Percentiles rank a stretch among this genome's conserved stretches.
Conservation (phyloP, 37 sponge, comb jelly and placozoan genomes). For the Petrosia ficiformis region DNA sequence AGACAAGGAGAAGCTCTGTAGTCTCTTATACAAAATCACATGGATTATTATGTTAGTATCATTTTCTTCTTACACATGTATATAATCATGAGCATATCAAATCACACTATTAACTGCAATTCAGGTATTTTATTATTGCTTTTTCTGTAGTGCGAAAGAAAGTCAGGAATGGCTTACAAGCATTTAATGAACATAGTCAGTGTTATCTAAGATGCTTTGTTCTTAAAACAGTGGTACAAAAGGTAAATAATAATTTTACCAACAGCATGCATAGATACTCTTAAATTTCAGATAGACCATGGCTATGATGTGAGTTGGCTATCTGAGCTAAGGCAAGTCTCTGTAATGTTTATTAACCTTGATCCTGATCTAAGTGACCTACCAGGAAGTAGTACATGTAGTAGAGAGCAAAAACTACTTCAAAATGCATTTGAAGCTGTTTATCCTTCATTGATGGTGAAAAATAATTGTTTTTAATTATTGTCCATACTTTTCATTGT, state of each 20-base stretch:
- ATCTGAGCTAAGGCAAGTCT: slow-evolving; percentile 85
- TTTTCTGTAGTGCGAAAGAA: not conserved
- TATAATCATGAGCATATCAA: too few relatives aligned
- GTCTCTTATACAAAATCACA: too few relatives aligned
- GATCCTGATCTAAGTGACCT: slow-evolving; percentile 30
- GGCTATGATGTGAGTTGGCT: slow-evolving; percentile 81
- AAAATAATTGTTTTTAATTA: too few relatives aligned
- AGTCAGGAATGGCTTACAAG: not conserved
- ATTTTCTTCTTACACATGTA: too few relatives aligned
- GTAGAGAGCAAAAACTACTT: slow-evolving; percentile 26
- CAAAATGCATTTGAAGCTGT: slow-evolving; percentile 63
- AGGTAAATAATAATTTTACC: slow-evolving; percentile 14
- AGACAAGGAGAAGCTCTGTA: too few relatives aligned
- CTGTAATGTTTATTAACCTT: slow-evolving; percentile 86
- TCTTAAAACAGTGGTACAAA: slow-evolving; percentile 44
- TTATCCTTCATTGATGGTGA: slow-evolving; percentile 46
- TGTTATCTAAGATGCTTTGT: slow-evolving; percentile 26
- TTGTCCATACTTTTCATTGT: too few relatives aligned
- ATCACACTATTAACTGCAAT: too few relatives aligned
- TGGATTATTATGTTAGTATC: too few relatives aligned
- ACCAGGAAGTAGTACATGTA: not conserved
- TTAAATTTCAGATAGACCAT: slow-evolving; percentile 62
- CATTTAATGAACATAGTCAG: too few relatives aligned
- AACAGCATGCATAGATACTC: not conserved
- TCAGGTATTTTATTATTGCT: too few relatives aligned